These are phyloP conservation scores for Oxycera nigricornis DNA, from an alignment of 2,888 invertebrate species.

Conservation along the genomic window DNA sequence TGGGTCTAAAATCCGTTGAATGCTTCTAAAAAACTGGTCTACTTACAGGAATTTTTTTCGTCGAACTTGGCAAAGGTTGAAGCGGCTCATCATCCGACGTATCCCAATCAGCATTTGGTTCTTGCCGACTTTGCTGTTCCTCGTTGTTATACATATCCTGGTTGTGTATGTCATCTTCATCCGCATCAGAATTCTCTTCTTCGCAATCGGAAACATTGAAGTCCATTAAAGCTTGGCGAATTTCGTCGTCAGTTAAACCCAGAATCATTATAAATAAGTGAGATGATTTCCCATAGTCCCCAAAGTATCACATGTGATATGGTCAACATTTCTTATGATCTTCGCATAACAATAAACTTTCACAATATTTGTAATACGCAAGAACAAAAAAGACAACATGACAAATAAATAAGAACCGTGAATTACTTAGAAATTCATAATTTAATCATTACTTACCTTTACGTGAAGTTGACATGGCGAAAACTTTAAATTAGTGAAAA, in stretches of 20 bases:
- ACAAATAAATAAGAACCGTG: no score
- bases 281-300: no score
- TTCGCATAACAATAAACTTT: no score
- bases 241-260: not conserved
- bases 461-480: no score
- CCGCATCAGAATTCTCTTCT: not conserved
- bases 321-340: no score
- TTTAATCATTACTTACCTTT: no score
- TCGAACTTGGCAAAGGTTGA: not conserved
- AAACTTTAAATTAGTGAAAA: no score
- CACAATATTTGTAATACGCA: no score
- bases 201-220: not conserved
- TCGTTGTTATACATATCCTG: not conserved
- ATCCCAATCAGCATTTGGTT: not conserved
- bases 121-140: not conserved
- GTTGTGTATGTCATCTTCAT: not conserved
- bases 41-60: not conserved
- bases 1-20: not conserved
- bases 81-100: not conserved
- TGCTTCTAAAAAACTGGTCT: not conserved
- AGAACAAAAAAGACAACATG: no score
- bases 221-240: not conserved
- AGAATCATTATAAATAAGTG: no score
- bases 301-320: no score
- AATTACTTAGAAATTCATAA: no score